A percentile compares a stretch with the other conserved stretches of the same genome.
Evolutionary conservation across 2,113 vertebrate species (phyloP).

Genomic region (Chionodraco myersi): DNA sequence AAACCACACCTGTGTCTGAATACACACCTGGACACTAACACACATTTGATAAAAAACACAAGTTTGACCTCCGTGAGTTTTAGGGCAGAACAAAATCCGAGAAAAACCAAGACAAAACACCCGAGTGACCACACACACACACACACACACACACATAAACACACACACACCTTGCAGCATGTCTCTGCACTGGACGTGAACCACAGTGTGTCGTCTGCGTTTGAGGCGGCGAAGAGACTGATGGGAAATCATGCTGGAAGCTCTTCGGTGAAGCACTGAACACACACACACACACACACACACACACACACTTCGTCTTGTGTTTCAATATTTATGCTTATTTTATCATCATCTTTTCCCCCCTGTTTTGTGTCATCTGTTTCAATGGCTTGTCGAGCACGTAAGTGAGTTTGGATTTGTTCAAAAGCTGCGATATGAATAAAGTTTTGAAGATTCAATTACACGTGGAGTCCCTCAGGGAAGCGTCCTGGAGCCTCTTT

Average conservation of each 20-base stretch:
- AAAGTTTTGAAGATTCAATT: no score
- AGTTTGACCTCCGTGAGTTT: background rate
- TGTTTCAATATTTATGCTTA: no score
- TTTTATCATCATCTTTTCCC: no score
- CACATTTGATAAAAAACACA: no score
- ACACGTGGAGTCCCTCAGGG: slow-evolving; percentile 10
- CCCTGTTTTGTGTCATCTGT: no score
- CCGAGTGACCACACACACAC: background rate
- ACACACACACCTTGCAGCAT: slow-evolving; percentile 74
- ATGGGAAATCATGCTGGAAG: slow-evolving; percentile 38
- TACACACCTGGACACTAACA: no score
- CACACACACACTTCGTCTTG: background rate
- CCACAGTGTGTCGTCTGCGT: slow-evolving; percentile 53
- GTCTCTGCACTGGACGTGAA: slow-evolving; percentile 63
- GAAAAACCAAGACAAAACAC: background rate
- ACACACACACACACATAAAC: slow-evolving; percentile 25
- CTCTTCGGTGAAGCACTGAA: slow-evolving; percentile 28
- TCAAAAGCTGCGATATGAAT: no score
- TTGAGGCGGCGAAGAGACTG: slow-evolving; percentile 20
- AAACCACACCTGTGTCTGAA: no score
- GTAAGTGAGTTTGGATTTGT: no score
- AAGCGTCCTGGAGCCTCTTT: background rate
- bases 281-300: background rate
- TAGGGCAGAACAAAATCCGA: background rate
- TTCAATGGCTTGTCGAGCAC: no score